These are phyloP conservation scores for Peromyscus attwateri DNA, from an alignment of 2,797 vertebrate genomes.

Conservation along the genomic window DNA sequence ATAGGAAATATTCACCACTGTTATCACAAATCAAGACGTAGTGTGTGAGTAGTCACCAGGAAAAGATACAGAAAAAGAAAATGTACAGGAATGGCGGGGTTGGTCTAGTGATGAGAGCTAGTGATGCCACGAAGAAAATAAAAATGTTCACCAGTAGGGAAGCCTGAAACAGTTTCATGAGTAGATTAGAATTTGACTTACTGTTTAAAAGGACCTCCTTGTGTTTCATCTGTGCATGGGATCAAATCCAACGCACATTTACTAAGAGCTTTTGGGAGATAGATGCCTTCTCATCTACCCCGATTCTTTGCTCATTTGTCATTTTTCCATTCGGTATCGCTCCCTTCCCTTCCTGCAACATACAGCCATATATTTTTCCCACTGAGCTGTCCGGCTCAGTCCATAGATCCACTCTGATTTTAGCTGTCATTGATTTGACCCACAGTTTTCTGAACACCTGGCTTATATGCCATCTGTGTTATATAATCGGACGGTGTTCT, in stretches of 20 bases:
- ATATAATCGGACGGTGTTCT: not conserved
- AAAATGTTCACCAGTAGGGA: not conserved
- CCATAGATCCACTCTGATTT: not conserved
- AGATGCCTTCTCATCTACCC: not conserved
- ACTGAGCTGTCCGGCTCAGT: not conserved
- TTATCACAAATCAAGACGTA: not conserved
- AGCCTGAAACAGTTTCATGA: conserved; percentile 3
- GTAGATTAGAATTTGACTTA: not conserved
- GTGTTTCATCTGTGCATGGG: not conserved
- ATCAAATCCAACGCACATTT: not conserved
- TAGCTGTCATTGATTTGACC: not conserved
- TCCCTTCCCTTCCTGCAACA: not conserved
- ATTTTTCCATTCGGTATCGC: conserved; percentile 9
- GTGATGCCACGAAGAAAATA: not conserved
- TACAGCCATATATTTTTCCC: not conserved
- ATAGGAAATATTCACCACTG: conserved; percentile 16
- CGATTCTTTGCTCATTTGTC: conserved; percentile 43
- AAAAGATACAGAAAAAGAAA: not conserved
- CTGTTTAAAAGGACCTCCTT: not conserved
- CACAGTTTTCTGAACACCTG: not conserved
- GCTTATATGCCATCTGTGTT: not conserved
- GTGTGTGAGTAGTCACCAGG: not conserved
- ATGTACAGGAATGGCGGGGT: not conserved
- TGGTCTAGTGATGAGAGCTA: not conserved
- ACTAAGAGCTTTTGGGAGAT: not conserved